Base-by-base conservation (phyloP, 2,113 vertebrate genomes). In the Azemiops feae region DNA sequence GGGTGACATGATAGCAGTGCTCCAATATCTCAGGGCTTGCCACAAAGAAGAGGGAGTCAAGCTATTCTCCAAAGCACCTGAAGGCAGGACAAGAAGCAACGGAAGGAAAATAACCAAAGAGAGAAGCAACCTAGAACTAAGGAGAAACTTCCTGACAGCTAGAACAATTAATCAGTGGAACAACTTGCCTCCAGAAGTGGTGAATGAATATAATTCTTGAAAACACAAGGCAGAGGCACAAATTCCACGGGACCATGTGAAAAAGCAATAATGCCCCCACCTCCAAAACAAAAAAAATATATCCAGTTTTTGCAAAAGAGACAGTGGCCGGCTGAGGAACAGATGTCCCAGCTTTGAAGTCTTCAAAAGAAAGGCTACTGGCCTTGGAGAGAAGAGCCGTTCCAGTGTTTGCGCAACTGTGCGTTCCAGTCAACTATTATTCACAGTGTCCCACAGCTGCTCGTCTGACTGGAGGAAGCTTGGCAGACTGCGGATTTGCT, bases 311-410 rank as follows among this genome's bases (percentile, higher is more conserved):
- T 52, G 74, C 60, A 93, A 50, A 45, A 55, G 92, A 93, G 94
- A 93, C 89, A 91, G 93, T 0, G 52, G 50, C 92, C 86, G 92
- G 93, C 94, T 94, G 94, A 95, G 93, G 89, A 86, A 90, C 95
- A 95, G 90, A 96, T 94, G 94, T 93, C 95, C 85, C 45, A 92
- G 91, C 94, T 95, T 96, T 96, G 92, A 95, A 89, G 91, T 95
- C 89, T 91, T 93, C 52, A 18, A 50, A 39, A 89, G 87, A 39
- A 52, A 58, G 53, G 5, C 85, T 55, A 85, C 92, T 89, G 93
- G 53, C n/a, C n/a, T 92, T 93, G 23, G 47, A 95, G 89, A 94
- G 94, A 95, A 95, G 93, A 92, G 94, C 64, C 60, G 85, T 89
- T 96, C 92, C 92, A 57, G 14, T 81, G 92, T 69, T 81, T 93